Evolutionary conservation across 2,888 invertebrate genomes (phyloP), one percentile per base, ranked within the genome.

Genomic region (Pandemis corylana): DNA sequence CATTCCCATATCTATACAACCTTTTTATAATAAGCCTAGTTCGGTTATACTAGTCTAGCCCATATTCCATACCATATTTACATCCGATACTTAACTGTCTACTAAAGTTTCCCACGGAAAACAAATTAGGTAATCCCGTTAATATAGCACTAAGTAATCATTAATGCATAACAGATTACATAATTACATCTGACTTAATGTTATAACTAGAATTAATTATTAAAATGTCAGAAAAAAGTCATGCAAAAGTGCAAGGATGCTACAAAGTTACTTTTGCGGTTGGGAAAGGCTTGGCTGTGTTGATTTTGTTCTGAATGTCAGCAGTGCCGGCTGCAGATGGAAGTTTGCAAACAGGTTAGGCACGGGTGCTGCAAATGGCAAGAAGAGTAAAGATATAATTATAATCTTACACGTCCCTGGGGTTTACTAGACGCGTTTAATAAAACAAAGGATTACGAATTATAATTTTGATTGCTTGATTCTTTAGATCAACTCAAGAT

Each of bases 121-220:
- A 44, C 72, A 46, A 68, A 64, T 36, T 46, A 68, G 36, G 63
- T 42, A 46, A 61, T 62, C 12, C 72, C 68, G 56, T 44, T 68
- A 72, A 62, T 68, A 42, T n/a, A 7, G 46, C 36, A 49, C 53
- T 49, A 71, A 65, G 15, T 46, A 68, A 44, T 63, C 28, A 42
- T 28, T 72, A 62, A 65, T 56, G 44, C 63, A 53, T 62, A 13
- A 67, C 72, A 67, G 63, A 56, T 36, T 13, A n/a, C 62, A 64
- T 59, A 44, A 72, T 36, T n/a, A 41, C 62, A 64, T 66, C 53
- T 7, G 72, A 68, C 63, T 64, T 72, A 68, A 72, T 72, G 72
- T 63, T 68, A 64, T 72, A 62, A 72, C 72, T 63, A 72, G 72
- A 68, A 72, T 72, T 72, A 62, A 46, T 68, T 56, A 72, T 68